Percentiles rank a stretch among this genome's conserved stretches.
Evolutionary conservation across 2,113 vertebrate genomes (phyloP).

Genomic region (Lontra canadensis): DNA sequence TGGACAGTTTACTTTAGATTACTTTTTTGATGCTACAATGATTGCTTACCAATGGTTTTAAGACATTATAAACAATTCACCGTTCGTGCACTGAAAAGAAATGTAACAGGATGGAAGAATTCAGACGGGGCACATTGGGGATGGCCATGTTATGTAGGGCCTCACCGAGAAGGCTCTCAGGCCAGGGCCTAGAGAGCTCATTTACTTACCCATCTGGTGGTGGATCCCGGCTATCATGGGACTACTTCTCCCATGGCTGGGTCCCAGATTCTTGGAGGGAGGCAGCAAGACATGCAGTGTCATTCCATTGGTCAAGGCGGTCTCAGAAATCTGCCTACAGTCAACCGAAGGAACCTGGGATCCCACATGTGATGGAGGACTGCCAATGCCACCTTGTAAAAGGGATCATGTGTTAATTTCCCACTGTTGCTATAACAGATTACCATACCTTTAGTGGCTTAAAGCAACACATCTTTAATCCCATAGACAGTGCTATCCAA

Average conservation of each 20-base stretch:
- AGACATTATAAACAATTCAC: neutral
- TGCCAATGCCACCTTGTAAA: neutral
- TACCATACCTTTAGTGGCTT: neutral
- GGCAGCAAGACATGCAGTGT: neutral
- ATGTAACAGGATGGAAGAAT: neutral
- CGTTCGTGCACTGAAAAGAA: neutral
- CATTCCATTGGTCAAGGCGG: neutral
- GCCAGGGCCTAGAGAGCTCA: neutral
- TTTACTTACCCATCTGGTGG: neutral
- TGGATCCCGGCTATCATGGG: neutral
- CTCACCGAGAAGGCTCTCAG: neutral
- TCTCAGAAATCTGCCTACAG: neutral
- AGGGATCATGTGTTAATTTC: neutral
- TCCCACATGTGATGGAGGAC: neutral
- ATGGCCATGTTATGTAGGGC: neutral
- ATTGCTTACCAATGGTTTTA: neutral
- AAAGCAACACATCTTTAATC: neutral
- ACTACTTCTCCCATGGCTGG: neutral
- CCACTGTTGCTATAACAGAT: neutral
- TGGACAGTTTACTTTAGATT: neutral
- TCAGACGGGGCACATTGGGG: rapidly evolving
- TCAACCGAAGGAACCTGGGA: neutral
- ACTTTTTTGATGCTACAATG: neutral
- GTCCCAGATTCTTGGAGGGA: neutral
- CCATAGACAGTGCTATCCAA: neutral